Percentiles rank a stretch among this genome's conserved stretches.
These are phyloP conservation scores for Tachyglossus aculeatus DNA, from an alignment of 2,797 vertebrate genomes.

Conservation along the genomic window DNA sequence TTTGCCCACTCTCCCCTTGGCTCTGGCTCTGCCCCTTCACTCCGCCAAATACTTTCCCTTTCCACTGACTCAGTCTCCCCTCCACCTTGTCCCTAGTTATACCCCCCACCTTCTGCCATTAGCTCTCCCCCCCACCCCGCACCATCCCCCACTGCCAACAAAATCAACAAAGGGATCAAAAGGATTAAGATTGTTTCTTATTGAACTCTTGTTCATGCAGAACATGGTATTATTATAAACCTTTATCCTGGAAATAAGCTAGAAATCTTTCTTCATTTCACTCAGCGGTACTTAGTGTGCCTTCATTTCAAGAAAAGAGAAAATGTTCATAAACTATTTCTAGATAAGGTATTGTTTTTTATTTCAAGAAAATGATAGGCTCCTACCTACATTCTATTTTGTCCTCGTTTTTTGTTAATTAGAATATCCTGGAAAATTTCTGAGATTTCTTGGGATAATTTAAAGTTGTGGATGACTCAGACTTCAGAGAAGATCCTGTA, in stretches of 20 bases:
- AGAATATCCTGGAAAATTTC: background rate
- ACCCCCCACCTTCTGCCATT: too few relatives aligned
- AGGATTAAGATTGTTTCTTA: background rate
- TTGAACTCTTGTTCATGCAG: background rate
- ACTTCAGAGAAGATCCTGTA: background rate
- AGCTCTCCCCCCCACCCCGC: too few relatives aligned
- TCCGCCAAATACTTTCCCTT: too few relatives aligned
- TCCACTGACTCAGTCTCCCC: too few relatives aligned
- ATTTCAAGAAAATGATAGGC: constrained; percentile 8
- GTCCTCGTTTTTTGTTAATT: background rate
- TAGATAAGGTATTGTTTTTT: background rate
- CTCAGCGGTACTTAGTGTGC: background rate
- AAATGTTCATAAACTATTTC: background rate
- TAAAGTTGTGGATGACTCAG: background rate
- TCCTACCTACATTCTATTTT: background rate
- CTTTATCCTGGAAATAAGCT: too few relatives aligned
- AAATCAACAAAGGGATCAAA: too few relatives aligned
- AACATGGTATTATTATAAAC: too few relatives aligned
- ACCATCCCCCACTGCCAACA: too few relatives aligned
- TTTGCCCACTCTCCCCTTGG: too few relatives aligned
- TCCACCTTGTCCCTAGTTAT: too few relatives aligned
- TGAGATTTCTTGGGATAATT: background rate
- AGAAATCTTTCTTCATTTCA: background rate
- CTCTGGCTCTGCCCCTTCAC: too few relatives aligned
- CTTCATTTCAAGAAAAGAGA: background rate